Base-by-base conservation (phyloP, 2,797 vertebrate genomes). In the Gallinago stenura region DNA sequence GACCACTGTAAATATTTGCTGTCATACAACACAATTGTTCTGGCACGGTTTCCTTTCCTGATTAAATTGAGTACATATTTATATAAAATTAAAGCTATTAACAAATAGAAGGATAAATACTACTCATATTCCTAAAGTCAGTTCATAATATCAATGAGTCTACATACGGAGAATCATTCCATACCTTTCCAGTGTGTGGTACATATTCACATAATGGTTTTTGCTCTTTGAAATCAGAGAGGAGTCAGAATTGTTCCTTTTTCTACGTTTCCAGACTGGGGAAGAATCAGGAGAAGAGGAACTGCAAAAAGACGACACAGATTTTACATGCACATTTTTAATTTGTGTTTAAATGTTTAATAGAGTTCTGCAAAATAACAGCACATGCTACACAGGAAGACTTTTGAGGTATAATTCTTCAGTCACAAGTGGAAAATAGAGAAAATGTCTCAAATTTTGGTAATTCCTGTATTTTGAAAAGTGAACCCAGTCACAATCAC, bases 191-290 rank as follows among this genome's bases (percentile, higher is more conserved):
- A 92, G 77, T 2, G 89, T 57, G 35, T 78, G 85, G 76, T 71
- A 88, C 90, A 82, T 62, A 30, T 84, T 80, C 75, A 92, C 15
- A 26, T 77, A 93, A 54, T 54, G 80, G 77, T 3, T 76, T 89
- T 93, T 92, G 90, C 60, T 66, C n/a, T 92, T 70, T 79, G 90
- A 87, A 90, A 72, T 35, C 50, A 66, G 19, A 73, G 86, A 82
- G 22, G 95, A 92, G 31, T 92, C 92, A 83, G 90, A 89, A 77
- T 69, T 85, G 77, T 92, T 96, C 82, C 90, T 91, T 94, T 17
- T 97, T 79, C 96, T 94, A 53, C 95, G 95, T 25, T 97, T 97
- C 96, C 96, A 96, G 20, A 96, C 86, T 7, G 96, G 96, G 73
- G 93, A 96, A 83, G 83, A 95, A 73, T 93, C 41, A 0, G 93